A percentile compares a stretch with the other conserved stretches of the same genome.
Evolutionary conservation across 1,140 invertebrate species (phyloP).

Genomic region (Halyomorpha halys): DNA sequence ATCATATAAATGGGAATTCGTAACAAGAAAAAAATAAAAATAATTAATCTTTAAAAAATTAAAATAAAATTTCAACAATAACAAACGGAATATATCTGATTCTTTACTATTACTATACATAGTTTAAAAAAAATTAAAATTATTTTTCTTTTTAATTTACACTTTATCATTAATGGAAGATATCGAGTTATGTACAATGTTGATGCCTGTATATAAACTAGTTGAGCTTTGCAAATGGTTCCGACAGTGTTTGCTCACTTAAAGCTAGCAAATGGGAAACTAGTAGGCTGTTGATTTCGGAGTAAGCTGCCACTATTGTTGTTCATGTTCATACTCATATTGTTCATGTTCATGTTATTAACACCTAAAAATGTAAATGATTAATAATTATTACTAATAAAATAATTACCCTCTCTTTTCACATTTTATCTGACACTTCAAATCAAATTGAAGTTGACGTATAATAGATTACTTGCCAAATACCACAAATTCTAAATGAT

Average conservation of each 20-base stretch:
- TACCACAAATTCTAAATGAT: too few relatives aligned
- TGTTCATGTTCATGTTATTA: neutral
- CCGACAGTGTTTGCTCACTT: neutral
- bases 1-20: too few relatives aligned
- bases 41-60: too few relatives aligned
- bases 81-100: too few relatives aligned
- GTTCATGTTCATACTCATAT: conserved; percentile 3
- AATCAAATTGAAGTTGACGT: too few relatives aligned
- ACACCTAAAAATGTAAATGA: neutral
- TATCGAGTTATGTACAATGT: conserved; percentile 15
- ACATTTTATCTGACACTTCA: too few relatives aligned
- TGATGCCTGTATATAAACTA: conserved; percentile 9
- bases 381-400: neutral
- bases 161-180: conserved; percentile 9
- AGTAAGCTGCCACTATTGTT: neutral
- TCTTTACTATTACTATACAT: too few relatives aligned
- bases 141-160: neutral
- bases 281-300: neutral
- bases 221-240: neutral
- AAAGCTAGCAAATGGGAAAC: conserved; percentile 15
- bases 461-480: too few relatives aligned
- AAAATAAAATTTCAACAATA: too few relatives aligned
- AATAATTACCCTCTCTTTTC: too few relatives aligned
- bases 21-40: too few relatives aligned
- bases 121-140: too few relatives aligned